These are phyloP conservation scores for Globodera ellingtonae DNA, from an alignment of 1,140 invertebrate species.

Conservation along the genomic window DNA sequence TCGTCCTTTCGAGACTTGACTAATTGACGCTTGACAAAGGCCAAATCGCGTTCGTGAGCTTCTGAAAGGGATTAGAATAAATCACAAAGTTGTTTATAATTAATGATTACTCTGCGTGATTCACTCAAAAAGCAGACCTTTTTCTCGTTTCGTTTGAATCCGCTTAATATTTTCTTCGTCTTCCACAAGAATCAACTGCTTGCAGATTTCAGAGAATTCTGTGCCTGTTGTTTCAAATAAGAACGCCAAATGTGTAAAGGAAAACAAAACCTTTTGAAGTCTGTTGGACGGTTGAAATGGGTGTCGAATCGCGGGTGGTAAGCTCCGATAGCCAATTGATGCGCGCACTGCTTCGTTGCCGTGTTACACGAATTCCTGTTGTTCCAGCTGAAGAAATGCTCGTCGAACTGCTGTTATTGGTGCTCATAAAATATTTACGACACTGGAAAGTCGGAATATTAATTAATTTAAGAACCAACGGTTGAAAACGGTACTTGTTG, in stretches of 20 bases:
- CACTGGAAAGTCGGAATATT: neutral
- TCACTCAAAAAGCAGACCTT: slow-evolving; percentile 10
- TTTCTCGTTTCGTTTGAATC: slow-evolving; percentile 20
- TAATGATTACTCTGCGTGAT: neutral
- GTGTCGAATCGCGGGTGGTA: slow-evolving; percentile 11
- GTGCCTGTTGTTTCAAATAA: neutral
- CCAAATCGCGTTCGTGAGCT: slow-evolving; percentile 25
- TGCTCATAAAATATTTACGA: slow-evolving; percentile 7
- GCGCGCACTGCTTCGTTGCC: slow-evolving; percentile 17
- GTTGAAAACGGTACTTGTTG: too few species aligned
- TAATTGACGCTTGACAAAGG: slow-evolving; percentile 19
- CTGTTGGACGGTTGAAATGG: neutral
- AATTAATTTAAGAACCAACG: too few species aligned
- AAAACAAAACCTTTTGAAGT: slow-evolving; percentile 11
- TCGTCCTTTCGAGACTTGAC: slow-evolving; percentile 28
- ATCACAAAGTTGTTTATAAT: neutral
- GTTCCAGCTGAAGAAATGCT: slow-evolving; percentile 15
- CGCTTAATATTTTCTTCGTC: slow-evolving; percentile 21
- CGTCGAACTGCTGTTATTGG: slow-evolving; percentile 6
- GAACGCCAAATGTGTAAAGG: neutral
- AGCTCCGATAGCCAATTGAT: slow-evolving; percentile 21
- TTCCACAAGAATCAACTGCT: slow-evolving; percentile 10
- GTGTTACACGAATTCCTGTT: slow-evolving; percentile 20
- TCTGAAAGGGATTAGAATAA: neutral
- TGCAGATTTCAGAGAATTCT: slow-evolving; percentile 5